Percentiles rank a stretch among this genome's conserved stretches.
These are phyloP conservation scores for Setipinna tenuifilis DNA, from an alignment of 2,797 vertebrate species.

Conservation along the genomic window DNA sequence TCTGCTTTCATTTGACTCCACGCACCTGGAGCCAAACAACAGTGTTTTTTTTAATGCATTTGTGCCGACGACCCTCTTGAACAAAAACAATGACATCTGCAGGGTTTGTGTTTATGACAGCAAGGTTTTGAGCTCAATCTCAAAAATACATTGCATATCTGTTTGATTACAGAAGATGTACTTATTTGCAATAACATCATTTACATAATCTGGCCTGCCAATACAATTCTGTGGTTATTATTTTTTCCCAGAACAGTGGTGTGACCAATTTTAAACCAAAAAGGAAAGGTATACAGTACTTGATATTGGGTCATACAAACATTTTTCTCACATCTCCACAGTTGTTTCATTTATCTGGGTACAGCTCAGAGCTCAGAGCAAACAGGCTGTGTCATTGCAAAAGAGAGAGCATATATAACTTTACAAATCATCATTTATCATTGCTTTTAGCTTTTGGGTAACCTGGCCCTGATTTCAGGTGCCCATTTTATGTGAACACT, in stretches of 20 bases:
- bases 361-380: background rate
- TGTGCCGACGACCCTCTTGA: constrained; percentile 7
- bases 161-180: background rate
- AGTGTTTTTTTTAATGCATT: background rate
- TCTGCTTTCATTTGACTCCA: background rate
- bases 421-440: background rate
- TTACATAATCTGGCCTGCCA: background rate
- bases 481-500: background rate
- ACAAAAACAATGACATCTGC: background rate
- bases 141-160: background rate
- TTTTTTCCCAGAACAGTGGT: background rate
- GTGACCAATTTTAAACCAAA: background rate
- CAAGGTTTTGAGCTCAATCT: background rate
- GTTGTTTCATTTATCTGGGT: background rate
- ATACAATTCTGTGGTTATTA: background rate
- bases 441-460: background rate
- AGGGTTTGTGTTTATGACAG: background rate
- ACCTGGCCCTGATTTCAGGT: background rate
- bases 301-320: constrained; percentile 11
- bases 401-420: background rate
- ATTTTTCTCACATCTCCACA: background rate
- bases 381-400: background rate
- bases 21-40: background rate
- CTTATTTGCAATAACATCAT: background rate
- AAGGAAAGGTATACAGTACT: background rate